Conservation (phyloP, 2,888 invertebrate species). For the Platycheirus albimanus region DNA sequence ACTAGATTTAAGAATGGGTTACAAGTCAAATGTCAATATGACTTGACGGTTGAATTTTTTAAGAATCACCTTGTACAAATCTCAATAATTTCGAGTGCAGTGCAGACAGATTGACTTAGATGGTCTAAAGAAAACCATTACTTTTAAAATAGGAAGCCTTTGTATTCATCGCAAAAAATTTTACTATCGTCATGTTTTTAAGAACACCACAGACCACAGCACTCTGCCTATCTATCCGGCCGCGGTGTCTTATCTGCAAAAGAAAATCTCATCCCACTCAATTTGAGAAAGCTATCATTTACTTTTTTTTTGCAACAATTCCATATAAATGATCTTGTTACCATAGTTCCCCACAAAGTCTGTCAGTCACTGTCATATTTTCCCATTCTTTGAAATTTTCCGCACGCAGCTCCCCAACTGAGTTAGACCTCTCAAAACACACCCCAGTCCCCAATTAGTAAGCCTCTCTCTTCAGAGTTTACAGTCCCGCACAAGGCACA, state of each 20-base stretch:
- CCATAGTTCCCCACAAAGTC: not conserved
- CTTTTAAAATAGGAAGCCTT: no score
- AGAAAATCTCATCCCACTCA: not conserved
- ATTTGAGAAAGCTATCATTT: constrained; percentile 2
- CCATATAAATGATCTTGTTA: constrained; percentile 22
- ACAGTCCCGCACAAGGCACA: constrained; percentile 39
- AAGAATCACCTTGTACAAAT: no score
- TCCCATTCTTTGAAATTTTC: constrained; percentile 40
- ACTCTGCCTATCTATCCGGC: no score
- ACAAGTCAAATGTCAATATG: no score
- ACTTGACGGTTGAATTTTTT: no score
- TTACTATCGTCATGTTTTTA: no score
- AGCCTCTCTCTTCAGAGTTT: constrained; percentile 9
- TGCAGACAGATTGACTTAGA: no score
- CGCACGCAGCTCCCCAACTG: constrained; percentile 48
- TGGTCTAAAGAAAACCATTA: no score
- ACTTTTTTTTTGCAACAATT: not conserved
- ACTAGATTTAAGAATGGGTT: no score
- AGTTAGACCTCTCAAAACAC: constrained; percentile 30
- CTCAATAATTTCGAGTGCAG: no score
- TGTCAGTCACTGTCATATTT: constrained; percentile 36
- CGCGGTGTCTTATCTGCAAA: not conserved
- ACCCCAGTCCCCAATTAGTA: constrained; percentile 47
- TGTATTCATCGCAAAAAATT: no score
- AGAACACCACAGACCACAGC: no score